A percentile compares a stretch with the other conserved stretches of the same genome.
Evolutionary conservation across 2,888 invertebrate species (phyloP).

Genomic region (Xylophagus ater): DNA sequence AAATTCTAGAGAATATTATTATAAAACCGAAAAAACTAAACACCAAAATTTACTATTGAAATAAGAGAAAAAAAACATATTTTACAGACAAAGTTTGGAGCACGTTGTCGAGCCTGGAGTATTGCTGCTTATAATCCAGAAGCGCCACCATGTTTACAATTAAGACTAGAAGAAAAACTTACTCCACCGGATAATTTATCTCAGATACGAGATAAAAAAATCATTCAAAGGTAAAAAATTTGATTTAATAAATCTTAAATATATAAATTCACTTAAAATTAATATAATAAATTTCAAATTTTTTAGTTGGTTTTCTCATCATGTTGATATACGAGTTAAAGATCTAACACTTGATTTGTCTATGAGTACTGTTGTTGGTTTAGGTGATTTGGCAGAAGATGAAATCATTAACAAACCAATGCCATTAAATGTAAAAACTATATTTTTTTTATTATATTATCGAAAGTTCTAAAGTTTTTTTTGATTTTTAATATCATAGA

Average conservation of each 20-base stretch:
- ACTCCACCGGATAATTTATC: slow-evolving; percentile 33
- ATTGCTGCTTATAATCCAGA: slow-evolving; percentile 48
- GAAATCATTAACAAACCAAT: slow-evolving; percentile 70
- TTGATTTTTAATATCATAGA: slow-evolving; percentile 37
- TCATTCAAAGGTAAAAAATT: slow-evolving; percentile 30
- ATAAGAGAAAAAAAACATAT: slow-evolving; percentile 4
- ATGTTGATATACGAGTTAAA: slow-evolving; percentile 51
- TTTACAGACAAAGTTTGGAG: slow-evolving; percentile 66
- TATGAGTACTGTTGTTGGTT: slow-evolving; percentile 70
- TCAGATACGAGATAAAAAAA: slow-evolving; percentile 30
- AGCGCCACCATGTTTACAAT: slow-evolving; percentile 45
- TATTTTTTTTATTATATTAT: slow-evolving; percentile 2
- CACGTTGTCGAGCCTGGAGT: slow-evolving; percentile 70
- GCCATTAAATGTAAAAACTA: slow-evolving; percentile 60
- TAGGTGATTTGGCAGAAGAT: slow-evolving; percentile 78
- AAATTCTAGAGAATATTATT: no score
- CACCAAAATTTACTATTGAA: no score
- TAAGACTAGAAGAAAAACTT: slow-evolving; percentile 51
- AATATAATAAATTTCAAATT: slow-evolving; percentile 2
- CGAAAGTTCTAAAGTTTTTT: not conserved
- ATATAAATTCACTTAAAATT: slow-evolving; percentile 8
- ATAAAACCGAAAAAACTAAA: no score
- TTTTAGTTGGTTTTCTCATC: slow-evolving; percentile 35
- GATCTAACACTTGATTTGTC: slow-evolving; percentile 58
- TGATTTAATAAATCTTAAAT: slow-evolving; percentile 1